These are phyloP conservation scores for Ataeniobius toweri DNA, from an alignment of 2,797 vertebrate genomes.

Conservation along the genomic window DNA sequence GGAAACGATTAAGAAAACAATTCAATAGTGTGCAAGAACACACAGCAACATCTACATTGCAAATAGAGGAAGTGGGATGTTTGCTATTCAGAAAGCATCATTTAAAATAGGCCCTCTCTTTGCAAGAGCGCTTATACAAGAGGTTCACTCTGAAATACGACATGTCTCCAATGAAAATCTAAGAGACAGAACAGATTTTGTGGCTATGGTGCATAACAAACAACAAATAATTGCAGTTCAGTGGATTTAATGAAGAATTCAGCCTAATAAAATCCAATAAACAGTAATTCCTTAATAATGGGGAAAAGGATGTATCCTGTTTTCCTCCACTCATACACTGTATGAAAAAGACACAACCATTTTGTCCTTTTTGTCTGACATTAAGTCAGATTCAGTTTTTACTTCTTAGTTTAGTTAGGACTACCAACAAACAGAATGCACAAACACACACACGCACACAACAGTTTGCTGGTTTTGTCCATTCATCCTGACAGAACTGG, in stretches of 20 bases:
- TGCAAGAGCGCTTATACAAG: slow-evolving; percentile 68
- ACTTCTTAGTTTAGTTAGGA: neutral
- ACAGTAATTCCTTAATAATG: slow-evolving; percentile 12
- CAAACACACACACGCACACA: too few relatives aligned
- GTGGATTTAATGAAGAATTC: slow-evolving; percentile 22
- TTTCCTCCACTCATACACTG: neutral
- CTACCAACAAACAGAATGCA: neutral
- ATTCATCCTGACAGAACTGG: too few relatives aligned
- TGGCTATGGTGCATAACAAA: slow-evolving; percentile 14
- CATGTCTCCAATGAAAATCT: slow-evolving; percentile 34
- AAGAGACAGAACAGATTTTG: slow-evolving; percentile 36
- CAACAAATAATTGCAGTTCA: slow-evolving; percentile 30
- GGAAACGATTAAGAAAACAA: slow-evolving; percentile 84
- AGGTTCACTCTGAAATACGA: slow-evolving; percentile 66
- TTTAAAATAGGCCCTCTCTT: slow-evolving; percentile 59
- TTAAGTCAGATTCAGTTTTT: neutral
- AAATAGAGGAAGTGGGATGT: slow-evolving; percentile 70
- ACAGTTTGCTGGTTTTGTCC: too few relatives aligned
- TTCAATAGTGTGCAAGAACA: slow-evolving; percentile 78
- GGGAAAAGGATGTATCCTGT: neutral
- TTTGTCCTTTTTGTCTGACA: neutral
- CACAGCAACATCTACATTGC: slow-evolving; percentile 78
- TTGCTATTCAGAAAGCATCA: slow-evolving; percentile 77
- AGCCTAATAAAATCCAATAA: slow-evolving; percentile 27
- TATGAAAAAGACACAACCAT: neutral